Percentiles rank a stretch among this genome's conserved stretches.
These are phyloP conservation scores for Myiozetetes cayanensis DNA, from an alignment of 2,113 vertebrate species.

Conservation along the genomic window DNA sequence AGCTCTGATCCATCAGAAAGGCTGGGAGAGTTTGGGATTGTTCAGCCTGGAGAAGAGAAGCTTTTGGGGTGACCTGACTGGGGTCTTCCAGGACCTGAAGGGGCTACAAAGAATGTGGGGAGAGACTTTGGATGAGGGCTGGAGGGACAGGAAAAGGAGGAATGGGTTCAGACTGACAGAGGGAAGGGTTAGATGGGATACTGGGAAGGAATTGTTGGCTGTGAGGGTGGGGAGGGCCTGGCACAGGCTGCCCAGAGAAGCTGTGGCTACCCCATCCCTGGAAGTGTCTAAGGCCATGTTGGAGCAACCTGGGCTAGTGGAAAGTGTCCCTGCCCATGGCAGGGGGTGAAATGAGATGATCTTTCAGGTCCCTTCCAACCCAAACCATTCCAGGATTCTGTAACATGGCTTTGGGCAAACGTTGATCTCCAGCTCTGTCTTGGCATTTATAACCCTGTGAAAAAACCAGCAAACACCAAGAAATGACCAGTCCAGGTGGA, in stretches of 20 bases:
- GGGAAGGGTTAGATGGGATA: not conserved
- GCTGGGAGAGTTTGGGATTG: not conserved
- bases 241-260: not conserved
- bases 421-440: not conserved
- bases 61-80: not conserved
- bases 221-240: not conserved
- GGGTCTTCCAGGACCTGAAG: not conserved
- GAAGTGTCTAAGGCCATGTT: not conserved
- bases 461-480: not conserved
- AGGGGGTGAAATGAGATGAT: not conserved
- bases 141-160: not conserved
- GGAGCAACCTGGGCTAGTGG: not conserved
- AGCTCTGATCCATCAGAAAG: not conserved
- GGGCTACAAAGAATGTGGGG: not conserved
- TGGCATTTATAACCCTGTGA: not conserved
- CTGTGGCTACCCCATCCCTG: not conserved
- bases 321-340: not conserved
- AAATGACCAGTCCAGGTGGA: accelerated
- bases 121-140: not conserved
- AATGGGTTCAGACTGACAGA: not conserved
- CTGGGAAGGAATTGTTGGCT: not conserved
- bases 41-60: not conserved
- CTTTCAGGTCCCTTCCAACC: not conserved
- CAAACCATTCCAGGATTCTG: not conserved
- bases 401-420: not conserved